These are phyloP conservation scores for Sterna hirundo DNA, from an alignment of 2,113 vertebrate genomes.

Conservation along the genomic window DNA sequence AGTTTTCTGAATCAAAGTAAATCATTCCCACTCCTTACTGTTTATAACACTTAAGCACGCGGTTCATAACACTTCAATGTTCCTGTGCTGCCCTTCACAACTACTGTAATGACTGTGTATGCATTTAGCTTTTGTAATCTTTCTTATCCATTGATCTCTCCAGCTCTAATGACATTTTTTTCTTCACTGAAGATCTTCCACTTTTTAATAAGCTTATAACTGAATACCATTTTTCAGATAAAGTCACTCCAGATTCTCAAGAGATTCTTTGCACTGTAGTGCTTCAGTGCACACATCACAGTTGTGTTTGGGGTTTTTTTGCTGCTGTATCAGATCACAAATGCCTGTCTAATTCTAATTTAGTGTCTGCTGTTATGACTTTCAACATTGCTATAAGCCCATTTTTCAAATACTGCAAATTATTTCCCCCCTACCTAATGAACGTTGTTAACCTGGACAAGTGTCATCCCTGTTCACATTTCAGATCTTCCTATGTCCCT, in stretches of 20 bases:
- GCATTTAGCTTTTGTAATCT: background rate
- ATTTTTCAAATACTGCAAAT: background rate
- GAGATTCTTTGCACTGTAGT: background rate
- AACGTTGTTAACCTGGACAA: background rate
- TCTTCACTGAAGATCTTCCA: background rate
- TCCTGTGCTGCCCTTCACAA: background rate
- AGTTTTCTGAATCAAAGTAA: background rate
- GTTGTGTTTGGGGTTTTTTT: background rate
- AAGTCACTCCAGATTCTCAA: background rate
- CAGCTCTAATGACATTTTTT: background rate
- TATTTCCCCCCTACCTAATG: background rate
- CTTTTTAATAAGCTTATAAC: background rate
- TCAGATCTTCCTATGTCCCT: background rate
- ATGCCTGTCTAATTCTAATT: background rate
- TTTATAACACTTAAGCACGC: background rate
- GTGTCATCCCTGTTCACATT: background rate
- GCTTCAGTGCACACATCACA: background rate
- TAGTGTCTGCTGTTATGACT: background rate
- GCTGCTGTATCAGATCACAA: background rate
- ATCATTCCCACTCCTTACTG: background rate
- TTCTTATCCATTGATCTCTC: background rate
- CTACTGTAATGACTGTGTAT: background rate
- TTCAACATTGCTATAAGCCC: background rate
- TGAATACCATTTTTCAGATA: background rate
- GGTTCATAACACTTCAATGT: background rate